Conservation (phyloP, 2,888 invertebrate genomes). For the Onthophagus sagittarius region DNA sequence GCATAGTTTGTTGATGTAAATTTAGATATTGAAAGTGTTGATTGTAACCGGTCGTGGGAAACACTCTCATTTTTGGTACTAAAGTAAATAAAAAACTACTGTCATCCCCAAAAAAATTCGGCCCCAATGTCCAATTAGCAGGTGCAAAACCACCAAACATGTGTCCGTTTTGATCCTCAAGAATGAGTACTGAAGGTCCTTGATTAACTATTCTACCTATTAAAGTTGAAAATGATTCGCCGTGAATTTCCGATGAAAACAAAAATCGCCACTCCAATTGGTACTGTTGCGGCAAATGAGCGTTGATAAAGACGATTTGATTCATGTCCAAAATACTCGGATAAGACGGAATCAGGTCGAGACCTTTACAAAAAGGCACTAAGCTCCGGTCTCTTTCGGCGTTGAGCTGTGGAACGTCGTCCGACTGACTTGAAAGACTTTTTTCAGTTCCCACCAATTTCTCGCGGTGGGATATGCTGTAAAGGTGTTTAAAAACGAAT, state of each 20-base stretch:
- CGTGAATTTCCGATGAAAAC: constrained; percentile 82
- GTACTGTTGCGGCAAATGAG: constrained; percentile 69
- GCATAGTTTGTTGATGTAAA: constrained; percentile 86
- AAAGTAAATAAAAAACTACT: constrained; percentile 81
- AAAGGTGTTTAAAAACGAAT: constrained; percentile 54
- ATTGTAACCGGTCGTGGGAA: constrained; percentile 77
- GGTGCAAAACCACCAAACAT: constrained; percentile 90
- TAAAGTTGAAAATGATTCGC: constrained; percentile 86
- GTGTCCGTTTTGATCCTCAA: constrained; percentile 77
- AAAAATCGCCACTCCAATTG: constrained; percentile 82
- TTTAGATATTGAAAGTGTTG: constrained; percentile 91
- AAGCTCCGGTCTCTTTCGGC: constrained; percentile 51
- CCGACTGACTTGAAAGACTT: constrained; percentile 32
- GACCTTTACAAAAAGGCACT: constrained; percentile 56
- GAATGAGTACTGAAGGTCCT: constrained; percentile 77
- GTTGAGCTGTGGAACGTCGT: constrained; percentile 36
- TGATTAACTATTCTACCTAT: constrained; percentile 72
- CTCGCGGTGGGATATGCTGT: constrained; percentile 53
- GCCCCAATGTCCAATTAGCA: constrained; percentile 68
- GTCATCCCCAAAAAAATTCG: constrained; percentile 73
- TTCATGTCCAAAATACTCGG: constrained; percentile 71
- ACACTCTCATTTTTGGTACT: constrained; percentile 74
- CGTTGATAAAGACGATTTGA: constrained; percentile 77
- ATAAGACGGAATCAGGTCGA: constrained; percentile 72
- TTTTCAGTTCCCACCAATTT: constrained; percentile 39